These are phyloP conservation scores for Hydrochoerus hydrochaeris DNA, from an alignment of 2,113 vertebrate genomes.

Conservation along the genomic window DNA sequence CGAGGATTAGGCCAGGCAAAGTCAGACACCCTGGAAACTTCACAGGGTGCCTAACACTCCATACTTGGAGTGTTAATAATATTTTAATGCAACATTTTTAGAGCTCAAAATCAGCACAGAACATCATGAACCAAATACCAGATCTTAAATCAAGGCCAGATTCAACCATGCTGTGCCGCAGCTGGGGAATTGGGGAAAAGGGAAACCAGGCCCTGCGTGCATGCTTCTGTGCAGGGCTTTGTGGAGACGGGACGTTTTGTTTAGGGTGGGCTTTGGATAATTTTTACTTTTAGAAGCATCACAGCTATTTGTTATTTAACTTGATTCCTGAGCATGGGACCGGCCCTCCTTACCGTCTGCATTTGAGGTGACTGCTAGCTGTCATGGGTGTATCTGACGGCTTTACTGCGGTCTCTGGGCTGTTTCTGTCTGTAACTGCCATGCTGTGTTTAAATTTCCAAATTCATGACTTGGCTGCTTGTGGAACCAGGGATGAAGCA, in stretches of 20 bases:
- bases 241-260: neutral
- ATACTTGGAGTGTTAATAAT: neutral
- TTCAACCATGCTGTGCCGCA: too few species aligned
- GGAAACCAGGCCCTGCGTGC: neutral
- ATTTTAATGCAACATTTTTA: neutral
- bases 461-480: neutral
- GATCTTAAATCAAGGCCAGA: neutral
- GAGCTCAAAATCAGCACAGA: neutral
- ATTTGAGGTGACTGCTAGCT: neutral
- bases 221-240: neutral
- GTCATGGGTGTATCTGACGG: neutral
- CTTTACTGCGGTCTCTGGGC: neutral
- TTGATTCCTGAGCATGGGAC: neutral
- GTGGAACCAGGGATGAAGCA: neutral
- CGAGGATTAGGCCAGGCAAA: neutral
- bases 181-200: neutral
- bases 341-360: neutral
- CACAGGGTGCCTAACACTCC: neutral
- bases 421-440: slow-evolving; percentile 24
- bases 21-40: neutral
- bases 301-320: neutral
- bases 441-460: slow-evolving; percentile 12
- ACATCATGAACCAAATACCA: neutral
- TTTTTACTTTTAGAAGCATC: slow-evolving; percentile 22
- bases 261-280: neutral